Percentiles rank a stretch among this genome's conserved stretches.
Conservation (phyloP, 2,797 vertebrate genomes). For the Rhynchonycteris naso region DNA sequence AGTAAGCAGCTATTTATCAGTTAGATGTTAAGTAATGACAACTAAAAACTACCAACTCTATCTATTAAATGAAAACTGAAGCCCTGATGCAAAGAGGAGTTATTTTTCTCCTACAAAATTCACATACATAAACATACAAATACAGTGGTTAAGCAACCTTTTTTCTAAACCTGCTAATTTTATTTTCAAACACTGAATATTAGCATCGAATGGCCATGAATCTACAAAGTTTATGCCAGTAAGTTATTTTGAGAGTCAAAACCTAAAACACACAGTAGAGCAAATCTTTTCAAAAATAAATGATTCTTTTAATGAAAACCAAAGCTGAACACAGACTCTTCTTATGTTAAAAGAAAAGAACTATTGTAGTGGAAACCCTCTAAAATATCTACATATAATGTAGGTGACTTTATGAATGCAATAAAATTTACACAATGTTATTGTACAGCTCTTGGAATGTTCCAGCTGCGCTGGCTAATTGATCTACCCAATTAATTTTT, state of each 20-base stretch:
- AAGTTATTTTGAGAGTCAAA: conserved; percentile 59
- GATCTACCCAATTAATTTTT: neutral
- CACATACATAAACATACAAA: neutral
- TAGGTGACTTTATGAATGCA: neutral
- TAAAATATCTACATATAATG: neutral
- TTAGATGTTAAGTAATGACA: neutral
- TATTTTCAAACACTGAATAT: conserved; percentile 55
- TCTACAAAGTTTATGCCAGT: conserved; percentile 31
- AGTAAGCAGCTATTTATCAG: neutral
- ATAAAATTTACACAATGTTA: neutral
- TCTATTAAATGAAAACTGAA: neutral
- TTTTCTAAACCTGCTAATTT: neutral
- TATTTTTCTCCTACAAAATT: neutral
- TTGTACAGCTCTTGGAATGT: neutral
- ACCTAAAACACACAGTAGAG: conserved; percentile 45
- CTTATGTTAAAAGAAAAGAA: conserved; percentile 41
- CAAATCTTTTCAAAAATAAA: conserved; percentile 74
- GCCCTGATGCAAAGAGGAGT: neutral
- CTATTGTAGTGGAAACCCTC: neutral
- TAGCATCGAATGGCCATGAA: neutral
- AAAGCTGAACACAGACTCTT: neutral
- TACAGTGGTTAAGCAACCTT: neutral
- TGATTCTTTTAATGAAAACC: conserved; percentile 40
- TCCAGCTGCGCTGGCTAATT: neutral
- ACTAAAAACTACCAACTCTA: neutral